Conservation (phyloP, 2,888 invertebrate species). For the Acrobeloides nanus region DNA sequence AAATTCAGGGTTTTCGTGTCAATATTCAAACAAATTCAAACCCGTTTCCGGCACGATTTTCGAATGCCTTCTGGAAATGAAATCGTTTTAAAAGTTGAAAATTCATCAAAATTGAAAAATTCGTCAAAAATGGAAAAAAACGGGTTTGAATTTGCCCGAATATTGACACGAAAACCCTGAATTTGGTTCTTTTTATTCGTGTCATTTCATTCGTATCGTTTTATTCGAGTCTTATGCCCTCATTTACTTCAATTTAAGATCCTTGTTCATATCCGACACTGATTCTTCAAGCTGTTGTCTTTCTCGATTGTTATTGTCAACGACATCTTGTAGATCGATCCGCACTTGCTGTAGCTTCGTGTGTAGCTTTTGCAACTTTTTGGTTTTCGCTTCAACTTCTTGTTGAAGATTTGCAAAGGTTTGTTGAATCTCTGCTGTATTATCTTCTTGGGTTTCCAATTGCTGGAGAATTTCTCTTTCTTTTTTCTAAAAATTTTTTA, state of each 20-base stretch:
- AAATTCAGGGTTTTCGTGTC: too few species aligned
- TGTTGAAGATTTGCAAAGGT: slow-evolving; percentile 86
- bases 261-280: slow-evolving; percentile 79
- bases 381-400: slow-evolving; percentile 91
- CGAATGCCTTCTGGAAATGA: too few species aligned
- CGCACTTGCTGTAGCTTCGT: slow-evolving; percentile 69
- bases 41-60: too few species aligned
- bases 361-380: slow-evolving; percentile 79
- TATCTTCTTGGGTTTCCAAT: slow-evolving; percentile 85
- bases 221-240: too few species aligned
- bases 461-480: slow-evolving; percentile 87
- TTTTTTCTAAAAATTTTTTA: slow-evolving; percentile 54
- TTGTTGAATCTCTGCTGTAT: slow-evolving; percentile 77
- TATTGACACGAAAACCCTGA: too few species aligned
- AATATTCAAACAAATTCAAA: too few species aligned
- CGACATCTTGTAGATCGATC: slow-evolving; percentile 72
- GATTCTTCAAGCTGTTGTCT: slow-evolving; percentile 82
- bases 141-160: too few species aligned
- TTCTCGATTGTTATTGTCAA: slow-evolving; percentile 81
- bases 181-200: too few species aligned
- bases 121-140: too few species aligned
- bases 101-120: too few species aligned
- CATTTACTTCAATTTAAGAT: slow-evolving; percentile 75
- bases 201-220: too few species aligned
- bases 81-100: too few species aligned